These are phyloP conservation scores for Poeciliopsis turneri DNA, from an alignment of 2,797 vertebrate genomes.

Conservation along the genomic window DNA sequence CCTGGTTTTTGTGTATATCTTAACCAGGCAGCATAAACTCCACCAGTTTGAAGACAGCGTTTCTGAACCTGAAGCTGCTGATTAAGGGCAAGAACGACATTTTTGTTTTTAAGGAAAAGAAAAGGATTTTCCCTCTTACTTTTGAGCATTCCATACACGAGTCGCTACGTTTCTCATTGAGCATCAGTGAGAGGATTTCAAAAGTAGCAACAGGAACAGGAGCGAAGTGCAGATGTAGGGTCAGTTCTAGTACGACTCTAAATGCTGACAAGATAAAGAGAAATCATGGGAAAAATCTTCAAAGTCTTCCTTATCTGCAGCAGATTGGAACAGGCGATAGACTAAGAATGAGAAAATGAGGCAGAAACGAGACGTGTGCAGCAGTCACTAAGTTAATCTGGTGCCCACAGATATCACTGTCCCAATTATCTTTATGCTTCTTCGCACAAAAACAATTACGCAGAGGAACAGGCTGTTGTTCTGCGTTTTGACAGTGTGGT, in stretches of 20 bases:
- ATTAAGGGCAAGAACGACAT: too few species aligned
- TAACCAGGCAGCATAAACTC: not conserved
- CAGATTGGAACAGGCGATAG: not conserved
- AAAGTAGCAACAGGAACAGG: not conserved
- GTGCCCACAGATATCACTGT: not conserved
- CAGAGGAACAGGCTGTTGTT: not conserved
- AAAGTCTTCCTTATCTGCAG: not conserved
- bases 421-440: not conserved
- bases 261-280: not conserved
- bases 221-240: not conserved
- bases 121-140: too few species aligned
- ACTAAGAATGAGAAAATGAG: not conserved
- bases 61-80: not conserved
- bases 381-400: not conserved
- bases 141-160: not conserved
- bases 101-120: too few species aligned
- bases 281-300: not conserved
- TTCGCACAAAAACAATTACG: not conserved
- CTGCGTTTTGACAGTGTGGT: not conserved
- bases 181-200: not conserved
- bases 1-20: not conserved
- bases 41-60: not conserved
- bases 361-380: not conserved
- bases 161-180: not conserved
- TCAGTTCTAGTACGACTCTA: not conserved